Conservation (phyloP, 2,113 vertebrate genomes). For the Onychostoma macrolepis region DNA sequence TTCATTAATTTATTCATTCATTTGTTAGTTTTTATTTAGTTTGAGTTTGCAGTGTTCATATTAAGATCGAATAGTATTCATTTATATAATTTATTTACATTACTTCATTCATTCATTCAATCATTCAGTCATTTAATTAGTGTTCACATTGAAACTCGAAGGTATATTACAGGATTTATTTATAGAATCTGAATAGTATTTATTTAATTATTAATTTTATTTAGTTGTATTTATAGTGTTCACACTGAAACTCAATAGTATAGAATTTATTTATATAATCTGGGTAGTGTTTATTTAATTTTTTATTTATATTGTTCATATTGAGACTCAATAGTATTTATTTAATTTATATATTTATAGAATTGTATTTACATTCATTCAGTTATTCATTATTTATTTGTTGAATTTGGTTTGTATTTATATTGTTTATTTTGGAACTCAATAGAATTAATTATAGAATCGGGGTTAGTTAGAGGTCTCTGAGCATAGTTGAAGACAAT, state of each 20-base stretch:
- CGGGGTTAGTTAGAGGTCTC: background rate
- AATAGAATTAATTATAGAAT: background rate
- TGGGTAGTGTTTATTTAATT: background rate
- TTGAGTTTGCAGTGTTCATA: background rate
- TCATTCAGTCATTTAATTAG: no score
- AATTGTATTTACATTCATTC: no score
- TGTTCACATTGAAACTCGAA: no score
- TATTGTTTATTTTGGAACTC: background rate
- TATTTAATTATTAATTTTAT: no score
- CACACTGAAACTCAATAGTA: background rate
- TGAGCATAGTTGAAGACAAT: background rate
- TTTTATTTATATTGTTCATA: background rate
- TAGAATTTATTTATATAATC: background rate
- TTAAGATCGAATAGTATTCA: no score
- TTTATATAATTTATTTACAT: no score
- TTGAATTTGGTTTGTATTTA: background rate
- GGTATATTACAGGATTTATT: background rate
- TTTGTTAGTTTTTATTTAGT: no score
- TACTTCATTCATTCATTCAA: no score
- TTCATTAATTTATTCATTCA: background rate
- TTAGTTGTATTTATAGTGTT: background rate
- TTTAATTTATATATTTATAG: no score
- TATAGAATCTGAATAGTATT: background rate
- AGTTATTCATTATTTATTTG: background rate
- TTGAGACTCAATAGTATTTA: no score